These are phyloP conservation scores for Drosophila lowei DNA, from an alignment of 1,140 invertebrate genomes.

Conservation along the genomic window DNA sequence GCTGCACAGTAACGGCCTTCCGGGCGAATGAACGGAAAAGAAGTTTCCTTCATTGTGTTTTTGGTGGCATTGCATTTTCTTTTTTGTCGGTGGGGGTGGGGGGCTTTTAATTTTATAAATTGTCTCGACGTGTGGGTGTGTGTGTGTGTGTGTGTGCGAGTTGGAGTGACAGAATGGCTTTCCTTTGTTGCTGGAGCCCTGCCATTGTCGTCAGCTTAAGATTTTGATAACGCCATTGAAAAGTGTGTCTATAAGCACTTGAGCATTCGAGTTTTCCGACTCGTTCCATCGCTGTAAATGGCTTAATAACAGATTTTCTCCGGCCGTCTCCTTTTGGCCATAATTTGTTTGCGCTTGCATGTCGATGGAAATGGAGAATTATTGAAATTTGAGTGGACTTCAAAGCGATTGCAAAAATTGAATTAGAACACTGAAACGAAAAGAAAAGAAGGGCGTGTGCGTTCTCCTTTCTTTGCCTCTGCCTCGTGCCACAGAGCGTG, in stretches of 20 bases:
- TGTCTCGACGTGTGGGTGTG: conserved; percentile 37
- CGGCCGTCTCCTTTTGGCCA: conserved; percentile 24
- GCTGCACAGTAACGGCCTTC: conserved; percentile 61
- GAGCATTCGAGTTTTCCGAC: conserved; percentile 64
- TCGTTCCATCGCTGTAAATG: too few species aligned
- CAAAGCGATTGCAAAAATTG: conserved; percentile 72
- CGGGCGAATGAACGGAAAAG: conserved; percentile 44
- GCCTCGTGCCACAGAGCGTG: conserved; percentile 53
- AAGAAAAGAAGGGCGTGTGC: conserved; percentile 3
- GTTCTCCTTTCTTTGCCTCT: conserved; percentile 3
- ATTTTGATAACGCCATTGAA: conserved; percentile 77
- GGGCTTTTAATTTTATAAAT: conserved; percentile 62
- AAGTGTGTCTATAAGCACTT: conserved; percentile 76
- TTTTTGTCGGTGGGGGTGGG: conserved; percentile 12
- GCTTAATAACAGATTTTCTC: conserved; percentile 62
- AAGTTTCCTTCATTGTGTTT: conserved; percentile 16
- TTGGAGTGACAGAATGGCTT: not conserved
- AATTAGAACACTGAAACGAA: conserved; percentile 50
- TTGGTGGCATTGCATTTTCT: conserved; percentile 44
- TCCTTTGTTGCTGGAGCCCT: conserved; percentile 12
- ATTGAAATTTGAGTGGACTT: conserved; percentile 81
- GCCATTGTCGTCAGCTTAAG: conserved; percentile 72
- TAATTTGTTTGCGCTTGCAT: conserved; percentile 68
- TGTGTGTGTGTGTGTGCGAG: conserved; percentile 10
- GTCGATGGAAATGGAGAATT: conserved; percentile 66